These are phyloP conservation scores for Phragmatobia fuliginosa DNA, from an alignment of 2,888 invertebrate genomes.

Conservation along the genomic window DNA sequence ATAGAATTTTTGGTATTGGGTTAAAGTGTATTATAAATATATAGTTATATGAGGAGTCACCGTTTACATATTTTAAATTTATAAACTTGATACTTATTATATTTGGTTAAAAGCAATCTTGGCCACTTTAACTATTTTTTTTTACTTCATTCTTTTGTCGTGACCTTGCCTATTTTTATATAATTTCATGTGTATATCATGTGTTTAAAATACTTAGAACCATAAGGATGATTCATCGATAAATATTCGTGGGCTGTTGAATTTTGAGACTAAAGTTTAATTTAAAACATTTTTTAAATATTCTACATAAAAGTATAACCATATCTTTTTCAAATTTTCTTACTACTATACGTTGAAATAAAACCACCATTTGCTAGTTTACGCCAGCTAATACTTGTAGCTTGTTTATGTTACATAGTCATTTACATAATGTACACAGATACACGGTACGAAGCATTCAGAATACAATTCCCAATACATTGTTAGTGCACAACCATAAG, in stretches of 20 bases:
- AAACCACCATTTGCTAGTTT: not conserved
- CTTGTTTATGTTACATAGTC: not conserved
- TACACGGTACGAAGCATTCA: constrained; percentile 21
- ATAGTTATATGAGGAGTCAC: not conserved
- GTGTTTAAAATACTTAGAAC: too few species aligned
- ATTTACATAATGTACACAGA: constrained; percentile 11
- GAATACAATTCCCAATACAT: constrained; percentile 42
- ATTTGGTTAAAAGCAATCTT: not conserved
- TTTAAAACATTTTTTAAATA: too few species aligned
- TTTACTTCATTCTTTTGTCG: too few species aligned
- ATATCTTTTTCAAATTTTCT: not conserved
- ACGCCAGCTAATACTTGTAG: too few species aligned
- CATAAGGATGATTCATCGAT: too few species aligned
- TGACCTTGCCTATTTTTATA: too few species aligned
- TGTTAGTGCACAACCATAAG: constrained; percentile 62
- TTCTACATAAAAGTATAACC: not conserved
- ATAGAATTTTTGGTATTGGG: too few species aligned
- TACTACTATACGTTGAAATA: not conserved
- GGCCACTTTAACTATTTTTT: too few species aligned
- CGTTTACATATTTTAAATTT: not conserved
- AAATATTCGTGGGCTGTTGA: not conserved
- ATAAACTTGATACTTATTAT: not conserved
- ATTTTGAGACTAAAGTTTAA: too few species aligned
- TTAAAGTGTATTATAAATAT: not conserved
- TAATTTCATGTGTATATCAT: too few species aligned